Conservation (phyloP, 92 coral and sea anemone species). For the Muricea muricata region DNA sequence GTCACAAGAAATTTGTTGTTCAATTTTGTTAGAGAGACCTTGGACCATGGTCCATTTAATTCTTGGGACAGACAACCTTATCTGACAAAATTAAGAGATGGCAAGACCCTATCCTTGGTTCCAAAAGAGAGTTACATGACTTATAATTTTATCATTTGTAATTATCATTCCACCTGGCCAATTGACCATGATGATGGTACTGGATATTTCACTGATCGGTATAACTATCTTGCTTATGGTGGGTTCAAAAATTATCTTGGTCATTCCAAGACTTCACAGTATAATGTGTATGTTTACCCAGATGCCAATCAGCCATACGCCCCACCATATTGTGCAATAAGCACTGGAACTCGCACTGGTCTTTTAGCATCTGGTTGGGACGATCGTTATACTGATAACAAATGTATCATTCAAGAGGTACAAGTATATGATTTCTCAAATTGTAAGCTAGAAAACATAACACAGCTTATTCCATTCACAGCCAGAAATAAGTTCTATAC, state of each 20-base stretch:
- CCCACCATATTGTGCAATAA: conserved; percentile 21
- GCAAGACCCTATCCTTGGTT: conserved; percentile 13
- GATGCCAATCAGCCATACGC: conserved; percentile 43
- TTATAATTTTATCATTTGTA: conserved; percentile 36
- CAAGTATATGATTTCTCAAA: conserved; percentile 27
- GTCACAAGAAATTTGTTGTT: conserved; percentile 34
- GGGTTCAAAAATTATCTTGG: conserved; percentile 45
- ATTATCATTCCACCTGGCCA: conserved; percentile 43
- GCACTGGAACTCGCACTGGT: conserved; percentile 20
- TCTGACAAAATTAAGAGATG: conserved; percentile 39
- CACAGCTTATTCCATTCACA: conserved; percentile 30
- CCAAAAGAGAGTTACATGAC: conserved; percentile 40
- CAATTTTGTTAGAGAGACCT: conserved; percentile 39
- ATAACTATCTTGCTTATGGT: conserved; percentile 42
- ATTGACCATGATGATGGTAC: conserved; percentile 48
- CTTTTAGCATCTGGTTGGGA: conserved; percentile 45
- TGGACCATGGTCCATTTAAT: conserved; percentile 45
- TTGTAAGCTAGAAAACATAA: conserved; percentile 26
- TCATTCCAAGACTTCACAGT: conserved; percentile 35
- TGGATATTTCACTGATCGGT: conserved; percentile 37
- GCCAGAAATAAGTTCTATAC: conserved; percentile 34
- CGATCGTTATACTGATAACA: conserved; percentile 43
- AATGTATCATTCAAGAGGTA: conserved; percentile 1
- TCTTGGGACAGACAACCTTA: conserved; percentile 53
- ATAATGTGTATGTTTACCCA: conserved; percentile 41